Conservation (phyloP, 2,888 invertebrate species). For the Mimas tiliae region DNA sequence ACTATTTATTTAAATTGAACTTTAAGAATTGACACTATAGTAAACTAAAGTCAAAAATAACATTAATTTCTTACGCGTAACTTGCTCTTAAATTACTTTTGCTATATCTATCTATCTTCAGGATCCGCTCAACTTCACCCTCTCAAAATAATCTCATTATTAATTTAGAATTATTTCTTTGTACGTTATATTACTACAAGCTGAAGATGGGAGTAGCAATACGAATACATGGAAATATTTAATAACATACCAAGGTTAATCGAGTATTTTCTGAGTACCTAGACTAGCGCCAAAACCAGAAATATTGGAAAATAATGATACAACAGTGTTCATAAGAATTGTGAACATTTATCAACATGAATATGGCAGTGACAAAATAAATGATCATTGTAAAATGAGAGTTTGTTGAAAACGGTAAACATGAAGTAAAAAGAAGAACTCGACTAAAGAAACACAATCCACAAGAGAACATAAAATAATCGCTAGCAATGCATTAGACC, state of each 20-base stretch:
- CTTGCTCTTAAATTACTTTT: too few species aligned
- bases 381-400: background rate
- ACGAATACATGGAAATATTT: slow-evolving; percentile 52
- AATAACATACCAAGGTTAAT: slow-evolving; percentile 58
- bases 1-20: too few species aligned
- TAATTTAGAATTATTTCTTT: background rate
- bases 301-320: slow-evolving; percentile 58
- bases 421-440: background rate
- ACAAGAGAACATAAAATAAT: background rate
- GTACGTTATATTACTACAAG: slow-evolving; percentile 6
- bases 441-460: background rate
- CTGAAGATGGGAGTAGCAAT: background rate
- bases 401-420: background rate
- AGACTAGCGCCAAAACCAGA: slow-evolving; percentile 57
- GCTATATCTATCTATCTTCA: too few species aligned
- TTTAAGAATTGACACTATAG: too few species aligned
- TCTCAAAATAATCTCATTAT: background rate
- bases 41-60: too few species aligned
- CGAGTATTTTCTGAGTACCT: slow-evolving; percentile 57
- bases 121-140: too few species aligned
- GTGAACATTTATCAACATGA: slow-evolving; percentile 33
- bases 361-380: slow-evolving; percentile 24
- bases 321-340: slow-evolving; percentile 44
- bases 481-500: background rate
- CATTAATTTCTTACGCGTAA: too few species aligned